These are phyloP conservation scores for Medauroidea extradentata DNA, from an alignment of 1,140 invertebrate genomes.

Conservation along the genomic window DNA sequence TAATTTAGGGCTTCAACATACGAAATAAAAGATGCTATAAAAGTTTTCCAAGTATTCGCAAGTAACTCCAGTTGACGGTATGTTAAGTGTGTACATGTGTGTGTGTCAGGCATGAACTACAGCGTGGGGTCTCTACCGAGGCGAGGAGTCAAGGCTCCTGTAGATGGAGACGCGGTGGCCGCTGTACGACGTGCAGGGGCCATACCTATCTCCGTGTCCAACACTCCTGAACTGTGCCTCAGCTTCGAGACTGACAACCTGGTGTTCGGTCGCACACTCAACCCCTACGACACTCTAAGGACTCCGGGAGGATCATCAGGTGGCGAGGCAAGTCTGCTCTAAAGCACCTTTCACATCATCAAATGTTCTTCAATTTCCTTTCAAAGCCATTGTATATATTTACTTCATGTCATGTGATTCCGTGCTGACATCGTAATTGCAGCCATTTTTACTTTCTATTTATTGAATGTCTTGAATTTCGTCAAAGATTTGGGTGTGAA, in stretches of 20 bases:
- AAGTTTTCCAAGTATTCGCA: too few relatives aligned
- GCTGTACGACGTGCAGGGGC: conserved; percentile 61
- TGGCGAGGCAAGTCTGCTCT: conserved; percentile 60
- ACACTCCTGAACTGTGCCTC: conserved; percentile 73
- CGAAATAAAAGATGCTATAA: too few relatives aligned
- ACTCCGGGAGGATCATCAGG: conserved; percentile 72
- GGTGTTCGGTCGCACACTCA: conserved; percentile 66
- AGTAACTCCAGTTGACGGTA: not conserved
- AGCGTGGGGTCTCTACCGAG: conserved; percentile 57
- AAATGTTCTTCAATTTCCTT: too few relatives aligned
- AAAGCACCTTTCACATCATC: too few relatives aligned
- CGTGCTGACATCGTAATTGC: too few relatives aligned
- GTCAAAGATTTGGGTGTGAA: too few relatives aligned
- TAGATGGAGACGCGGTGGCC: conserved; percentile 58
- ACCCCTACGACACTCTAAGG: conserved; percentile 67
- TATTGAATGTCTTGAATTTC: too few relatives aligned
- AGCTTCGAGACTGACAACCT: conserved; percentile 65
- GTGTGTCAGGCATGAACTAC: conserved; percentile 53
- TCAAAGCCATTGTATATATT: too few relatives aligned
- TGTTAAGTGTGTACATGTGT: not conserved
- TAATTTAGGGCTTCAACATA: too few relatives aligned
- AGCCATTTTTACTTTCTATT: too few relatives aligned
- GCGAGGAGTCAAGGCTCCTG: conserved; percentile 49
- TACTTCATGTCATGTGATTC: too few relatives aligned
- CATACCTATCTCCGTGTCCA: conserved; percentile 75